Base-by-base conservation (phyloP, 2,888 invertebrate genomes). In the Apantesis nais region DNA sequence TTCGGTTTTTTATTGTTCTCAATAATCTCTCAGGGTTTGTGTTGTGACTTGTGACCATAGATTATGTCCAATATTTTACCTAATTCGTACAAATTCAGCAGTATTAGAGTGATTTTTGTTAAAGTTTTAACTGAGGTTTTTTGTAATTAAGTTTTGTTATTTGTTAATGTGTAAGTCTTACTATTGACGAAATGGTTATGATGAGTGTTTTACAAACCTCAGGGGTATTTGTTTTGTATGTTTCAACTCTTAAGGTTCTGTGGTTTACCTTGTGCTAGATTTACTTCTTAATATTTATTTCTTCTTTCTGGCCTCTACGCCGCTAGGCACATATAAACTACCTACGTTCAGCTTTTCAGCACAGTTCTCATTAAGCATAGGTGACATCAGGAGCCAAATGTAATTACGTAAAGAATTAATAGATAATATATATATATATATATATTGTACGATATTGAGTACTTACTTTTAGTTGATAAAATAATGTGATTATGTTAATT, bases 31-130 rank as follows among this genome's bases (percentile, higher is more conserved):
- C 58, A 58, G 29, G 29, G 78, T 71, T 85, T 87, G 86, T 90
- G 88, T 90, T 88, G 89, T 90, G 89, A 89, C 87, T 88, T 86
- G 89, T 88, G 88, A 89, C 88, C 86, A 85, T 86, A 88, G 81
- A 87, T 88, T 90, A 87, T 86, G 88, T 90, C 89, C 87, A 86
- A 89, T 89, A 87, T 31, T 89, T 92, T 92, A 93, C 92, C 92
- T 92, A 92, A 93, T 93, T 93, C 92, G 95, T 95, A 94, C 95
- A 95, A 94, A 95, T 93, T 91, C 91, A 87, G 93, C 94, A 95
- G 95, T 95, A 95, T 95, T 95, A 95, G 91, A 93, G 94, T 94
- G 94, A 94, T 95, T 95, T 58, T 94, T 94, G 94, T 95, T 94
- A 95, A 95, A 92, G 94, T 93, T 94, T 91, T 93, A 91, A 93